These are phyloP conservation scores for Pedetes capensis DNA, from an alignment of 2,113 vertebrate species.

Conservation along the genomic window DNA sequence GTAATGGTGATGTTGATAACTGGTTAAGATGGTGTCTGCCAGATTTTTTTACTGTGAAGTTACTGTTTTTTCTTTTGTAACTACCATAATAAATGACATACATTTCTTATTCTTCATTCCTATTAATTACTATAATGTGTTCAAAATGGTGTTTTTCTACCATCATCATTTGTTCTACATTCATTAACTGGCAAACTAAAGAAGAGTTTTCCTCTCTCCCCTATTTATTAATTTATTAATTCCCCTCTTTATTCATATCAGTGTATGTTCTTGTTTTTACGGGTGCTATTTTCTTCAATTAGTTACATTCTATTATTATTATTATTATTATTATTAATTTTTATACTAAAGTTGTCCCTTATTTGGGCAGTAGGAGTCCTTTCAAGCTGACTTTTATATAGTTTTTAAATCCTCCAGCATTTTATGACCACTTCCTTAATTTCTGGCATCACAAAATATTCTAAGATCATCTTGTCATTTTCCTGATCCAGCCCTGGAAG, in stretches of 20 bases:
- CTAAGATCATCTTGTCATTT: neutral
- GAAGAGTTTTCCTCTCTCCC: neutral
- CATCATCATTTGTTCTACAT: neutral
- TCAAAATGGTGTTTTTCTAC: constrained; percentile 3
- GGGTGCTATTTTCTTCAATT: neutral
- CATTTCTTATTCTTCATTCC: neutral
- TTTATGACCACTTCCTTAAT: neutral
- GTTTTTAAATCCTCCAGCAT: neutral
- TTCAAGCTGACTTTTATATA: neutral
- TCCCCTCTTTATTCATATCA: neutral
- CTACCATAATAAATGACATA: neutral
- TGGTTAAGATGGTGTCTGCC: neutral
- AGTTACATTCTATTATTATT: neutral
- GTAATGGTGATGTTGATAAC: neutral
- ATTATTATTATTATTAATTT: neutral
- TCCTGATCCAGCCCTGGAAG: neutral
- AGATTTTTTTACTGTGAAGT: no score
- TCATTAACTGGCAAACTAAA: constrained; percentile 3
- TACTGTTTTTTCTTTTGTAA: neutral
- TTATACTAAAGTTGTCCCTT: neutral
- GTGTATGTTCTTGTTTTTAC: neutral
- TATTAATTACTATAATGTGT: neutral
- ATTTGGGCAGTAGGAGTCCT: neutral
- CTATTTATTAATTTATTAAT: neutral
- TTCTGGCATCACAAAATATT: neutral